These are phyloP conservation scores for Kryphioiulus occultus DNA, from an alignment of 2,888 invertebrate species.

Conservation along the genomic window DNA sequence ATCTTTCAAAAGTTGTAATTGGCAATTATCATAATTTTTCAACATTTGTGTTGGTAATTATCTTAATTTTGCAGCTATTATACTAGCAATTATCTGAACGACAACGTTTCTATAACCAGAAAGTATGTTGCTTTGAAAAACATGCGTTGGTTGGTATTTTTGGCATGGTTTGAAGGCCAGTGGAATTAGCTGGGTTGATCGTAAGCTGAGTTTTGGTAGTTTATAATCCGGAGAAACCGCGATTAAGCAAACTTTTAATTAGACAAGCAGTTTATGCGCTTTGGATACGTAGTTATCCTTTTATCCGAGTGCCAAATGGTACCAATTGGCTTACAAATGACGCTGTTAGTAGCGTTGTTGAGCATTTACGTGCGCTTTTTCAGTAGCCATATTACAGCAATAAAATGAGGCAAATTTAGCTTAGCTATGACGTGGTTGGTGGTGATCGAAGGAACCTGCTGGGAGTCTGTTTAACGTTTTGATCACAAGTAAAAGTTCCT, in stretches of 20 bases:
- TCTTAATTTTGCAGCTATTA: too few relatives aligned
- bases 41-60: too few relatives aligned
- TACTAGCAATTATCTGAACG: too few relatives aligned
- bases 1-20: too few relatives aligned
- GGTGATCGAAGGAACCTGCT: too few relatives aligned
- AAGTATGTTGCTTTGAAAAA: neutral
- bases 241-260: neutral
- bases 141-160: neutral
- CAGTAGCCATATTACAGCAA: neutral
- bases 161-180: neutral
- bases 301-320: neutral
- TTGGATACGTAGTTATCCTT: neutral
- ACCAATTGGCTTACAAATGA: neutral
- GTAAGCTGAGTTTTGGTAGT: neutral
- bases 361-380: neutral
- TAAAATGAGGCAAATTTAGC: neutral
- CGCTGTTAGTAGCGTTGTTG: neutral
- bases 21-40: too few relatives aligned
- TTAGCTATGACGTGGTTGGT: too few relatives aligned
- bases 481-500: too few relatives aligned
- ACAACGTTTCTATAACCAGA: neutral
- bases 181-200: neutral
- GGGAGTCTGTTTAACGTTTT: too few relatives aligned
- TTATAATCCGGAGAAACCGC: neutral
- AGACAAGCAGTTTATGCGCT: neutral